phyloP scores from a whole-genome alignment of 1,140 invertebrate species.

The Penaeus vannamei region DNA sequence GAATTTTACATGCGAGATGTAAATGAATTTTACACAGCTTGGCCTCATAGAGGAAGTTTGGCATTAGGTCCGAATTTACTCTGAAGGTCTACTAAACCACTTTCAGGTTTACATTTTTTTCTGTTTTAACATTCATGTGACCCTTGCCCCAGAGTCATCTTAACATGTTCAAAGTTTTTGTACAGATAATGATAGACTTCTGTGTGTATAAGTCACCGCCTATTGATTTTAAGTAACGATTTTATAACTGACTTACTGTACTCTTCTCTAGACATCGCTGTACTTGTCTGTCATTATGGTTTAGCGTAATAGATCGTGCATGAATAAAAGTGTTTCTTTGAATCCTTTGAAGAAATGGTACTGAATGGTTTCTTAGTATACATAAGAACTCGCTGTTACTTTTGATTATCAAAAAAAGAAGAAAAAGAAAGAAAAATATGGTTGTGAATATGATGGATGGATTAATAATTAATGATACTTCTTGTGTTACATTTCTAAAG shows the following conservation, averaged over 20 bases:
- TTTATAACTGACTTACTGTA: conserved; percentile 45
- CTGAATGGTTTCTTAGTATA: neutral
- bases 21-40: no score
- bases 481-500: no score
- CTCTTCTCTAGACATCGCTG: conserved; percentile 51
- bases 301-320: conserved; percentile 62
- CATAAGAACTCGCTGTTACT: neutral
- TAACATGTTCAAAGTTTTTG: conserved; percentile 55
- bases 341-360: neutral
- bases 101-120: neutral
- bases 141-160: conserved; percentile 13
- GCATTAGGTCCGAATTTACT: no score
- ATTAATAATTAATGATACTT: no score
- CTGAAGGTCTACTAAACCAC: no score
- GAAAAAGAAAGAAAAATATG: no score
- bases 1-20: neutral
- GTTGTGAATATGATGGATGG: no score
- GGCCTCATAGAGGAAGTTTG: no score
- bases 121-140: conserved; percentile 44
- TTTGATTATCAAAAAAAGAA: no score
- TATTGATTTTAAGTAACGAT: conserved; percentile 39
- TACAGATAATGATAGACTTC: conserved; percentile 53
- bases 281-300: conserved; percentile 58
- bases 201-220: conserved; percentile 19
- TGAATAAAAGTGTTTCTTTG: conserved; percentile 3